These are phyloP conservation scores for Orthosia cruda DNA, from an alignment of 2,888 invertebrate species.

Conservation along the genomic window DNA sequence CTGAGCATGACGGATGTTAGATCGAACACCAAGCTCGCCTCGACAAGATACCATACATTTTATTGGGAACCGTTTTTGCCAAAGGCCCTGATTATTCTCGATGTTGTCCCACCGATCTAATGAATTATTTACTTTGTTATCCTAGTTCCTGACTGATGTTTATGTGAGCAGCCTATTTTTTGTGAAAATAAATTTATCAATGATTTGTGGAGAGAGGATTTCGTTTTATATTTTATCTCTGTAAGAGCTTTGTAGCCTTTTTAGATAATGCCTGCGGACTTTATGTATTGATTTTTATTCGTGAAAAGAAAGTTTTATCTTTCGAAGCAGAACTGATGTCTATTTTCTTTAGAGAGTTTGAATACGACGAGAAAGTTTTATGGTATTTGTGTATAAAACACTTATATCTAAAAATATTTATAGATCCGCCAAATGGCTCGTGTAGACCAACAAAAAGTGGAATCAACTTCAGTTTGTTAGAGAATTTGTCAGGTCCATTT, in stretches of 20 bases:
- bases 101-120: conserved; percentile 79
- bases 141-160: conserved; percentile 76
- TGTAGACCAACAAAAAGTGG: conserved; percentile 9
- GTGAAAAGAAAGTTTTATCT: conserved; percentile 53
- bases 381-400: background rate
- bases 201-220: conserved; percentile 56
- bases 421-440: background rate
- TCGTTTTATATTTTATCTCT: conserved; percentile 47
- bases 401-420: conserved; percentile 14
- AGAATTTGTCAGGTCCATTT: conserved; percentile 45
- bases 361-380: conserved; percentile 25
- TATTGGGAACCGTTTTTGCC: conserved; percentile 78
- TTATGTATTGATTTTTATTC: conserved; percentile 57
- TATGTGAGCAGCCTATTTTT: conserved; percentile 73
- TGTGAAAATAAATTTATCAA: conserved; percentile 60
- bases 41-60: conserved; percentile 83
- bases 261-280: conserved; percentile 55
- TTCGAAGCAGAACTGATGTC: conserved; percentile 25
- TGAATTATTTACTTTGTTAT: conserved; percentile 85
- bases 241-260: conserved; percentile 55
- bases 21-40: conserved; percentile 76
- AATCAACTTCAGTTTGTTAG: conserved; percentile 47
- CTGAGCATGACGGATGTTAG: conserved; percentile 88
- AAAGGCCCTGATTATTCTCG: conserved; percentile 76
- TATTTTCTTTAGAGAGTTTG: conserved; percentile 41